Conservation (phyloP, 2,888 invertebrate genomes). For the Noctuana brunneofusca region DNA sequence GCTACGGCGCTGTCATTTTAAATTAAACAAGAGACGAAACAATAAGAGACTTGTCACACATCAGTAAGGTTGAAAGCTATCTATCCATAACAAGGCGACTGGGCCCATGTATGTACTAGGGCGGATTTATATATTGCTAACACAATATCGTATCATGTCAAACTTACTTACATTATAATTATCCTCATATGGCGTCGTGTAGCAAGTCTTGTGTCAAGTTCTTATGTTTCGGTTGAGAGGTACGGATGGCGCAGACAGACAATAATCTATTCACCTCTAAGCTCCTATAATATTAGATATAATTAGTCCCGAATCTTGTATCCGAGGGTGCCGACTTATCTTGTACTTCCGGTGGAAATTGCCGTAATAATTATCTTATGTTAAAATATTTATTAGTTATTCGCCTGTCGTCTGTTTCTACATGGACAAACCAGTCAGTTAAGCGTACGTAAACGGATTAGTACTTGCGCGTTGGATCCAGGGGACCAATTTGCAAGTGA, state of each 20-base stretch:
- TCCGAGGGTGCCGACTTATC: no score
- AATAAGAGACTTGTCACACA: not conserved
- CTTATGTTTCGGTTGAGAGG: no score
- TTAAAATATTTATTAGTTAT: not conserved
- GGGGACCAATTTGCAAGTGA: constrained; percentile 47
- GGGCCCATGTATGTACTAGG: no score
- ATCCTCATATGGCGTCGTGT: no score
- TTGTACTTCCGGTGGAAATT: not conserved
- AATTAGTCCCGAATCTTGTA: no score
- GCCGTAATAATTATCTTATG: not conserved
- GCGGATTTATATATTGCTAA: no score
- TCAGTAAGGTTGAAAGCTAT: not conserved
- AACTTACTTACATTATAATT: no score
- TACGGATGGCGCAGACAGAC: no score
- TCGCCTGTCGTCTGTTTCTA: constrained; percentile 8
- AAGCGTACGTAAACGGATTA: constrained; percentile 43
- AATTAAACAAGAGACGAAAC: constrained; percentile 1
- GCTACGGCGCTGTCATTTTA: not conserved
- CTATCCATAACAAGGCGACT: not conserved
- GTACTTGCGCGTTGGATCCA: constrained; percentile 40
- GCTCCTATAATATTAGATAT: no score
- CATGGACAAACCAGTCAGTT: constrained; percentile 33
- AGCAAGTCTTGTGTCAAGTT: no score
- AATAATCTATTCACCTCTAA: no score
- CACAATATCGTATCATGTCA: no score